phyloP scores from a whole-genome alignment of 2,797 vertebrate genomes.

The Petrocephalus schoutedeni region DNA sequence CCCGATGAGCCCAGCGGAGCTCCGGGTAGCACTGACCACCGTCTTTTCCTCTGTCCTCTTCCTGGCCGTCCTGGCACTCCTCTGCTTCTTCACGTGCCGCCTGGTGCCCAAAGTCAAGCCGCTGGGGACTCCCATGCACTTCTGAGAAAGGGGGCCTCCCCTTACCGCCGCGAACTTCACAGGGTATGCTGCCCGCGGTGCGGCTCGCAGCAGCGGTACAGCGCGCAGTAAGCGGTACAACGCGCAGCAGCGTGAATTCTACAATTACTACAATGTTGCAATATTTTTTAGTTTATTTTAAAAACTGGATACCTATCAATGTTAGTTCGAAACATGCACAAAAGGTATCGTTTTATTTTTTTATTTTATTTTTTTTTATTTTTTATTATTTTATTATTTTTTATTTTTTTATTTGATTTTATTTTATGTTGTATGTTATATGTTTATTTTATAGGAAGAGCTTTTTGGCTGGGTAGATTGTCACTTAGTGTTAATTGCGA shows the following conservation, averaged over 20 bases:
- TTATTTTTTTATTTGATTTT: no score
- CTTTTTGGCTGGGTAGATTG: neutral
- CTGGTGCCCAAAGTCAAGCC: slow-evolving; percentile 52
- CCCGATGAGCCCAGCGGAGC: slow-evolving; percentile 42
- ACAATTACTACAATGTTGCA: neutral
- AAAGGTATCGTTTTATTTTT: neutral
- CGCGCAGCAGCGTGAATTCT: neutral
- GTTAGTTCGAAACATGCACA: neutral
- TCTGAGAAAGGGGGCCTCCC: slow-evolving; percentile 42
- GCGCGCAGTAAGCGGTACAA: no score
- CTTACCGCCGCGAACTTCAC: neutral
- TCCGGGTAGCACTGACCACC: slow-evolving; percentile 49
- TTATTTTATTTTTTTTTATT: neutral
- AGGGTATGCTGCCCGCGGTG: neutral
- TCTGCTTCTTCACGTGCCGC: slow-evolving; percentile 69
- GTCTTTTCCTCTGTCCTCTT: slow-evolving; percentile 46
- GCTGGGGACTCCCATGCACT: slow-evolving; percentile 50
- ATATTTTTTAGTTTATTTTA: neutral
- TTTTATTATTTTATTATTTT: neutral
- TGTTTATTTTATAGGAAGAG: neutral
- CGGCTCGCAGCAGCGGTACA: neutral
- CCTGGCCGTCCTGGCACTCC: slow-evolving; percentile 48
- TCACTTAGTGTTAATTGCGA: neutral
- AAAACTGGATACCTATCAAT: neutral
- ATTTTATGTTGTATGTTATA: neutral